These are phyloP conservation scores for Neelides folsomi DNA, from an alignment of 2,888 invertebrate genomes.

Conservation along the genomic window DNA sequence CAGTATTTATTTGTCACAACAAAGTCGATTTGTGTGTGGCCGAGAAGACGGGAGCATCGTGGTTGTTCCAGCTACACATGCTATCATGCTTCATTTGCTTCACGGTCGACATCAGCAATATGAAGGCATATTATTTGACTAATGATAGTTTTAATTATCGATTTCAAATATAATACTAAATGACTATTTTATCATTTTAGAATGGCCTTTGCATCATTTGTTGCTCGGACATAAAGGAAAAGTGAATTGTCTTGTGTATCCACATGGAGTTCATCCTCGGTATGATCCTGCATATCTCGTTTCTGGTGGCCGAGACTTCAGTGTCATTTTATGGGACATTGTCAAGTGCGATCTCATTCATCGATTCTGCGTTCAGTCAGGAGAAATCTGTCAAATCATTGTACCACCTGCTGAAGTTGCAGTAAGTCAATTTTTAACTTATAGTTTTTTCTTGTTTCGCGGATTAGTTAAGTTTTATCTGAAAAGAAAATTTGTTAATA, in stretches of 20 bases:
- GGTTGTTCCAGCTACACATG: slow-evolving; percentile 88
- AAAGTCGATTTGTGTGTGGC: slow-evolving; percentile 86
- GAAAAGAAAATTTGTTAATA: too few species aligned
- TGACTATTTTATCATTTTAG: slow-evolving; percentile 44
- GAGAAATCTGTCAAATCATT: slow-evolving; percentile 84
- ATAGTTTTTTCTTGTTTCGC: neutral
- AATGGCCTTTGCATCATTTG: slow-evolving; percentile 80
- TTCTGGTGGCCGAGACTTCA: slow-evolving; percentile 95
- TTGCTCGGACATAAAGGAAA: slow-evolving; percentile 79
- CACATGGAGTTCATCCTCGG: slow-evolving; percentile 75
- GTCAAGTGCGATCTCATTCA: slow-evolving; percentile 77
- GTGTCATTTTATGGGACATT: slow-evolving; percentile 91
- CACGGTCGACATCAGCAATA: slow-evolving; percentile 73
- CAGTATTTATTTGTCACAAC: slow-evolving; percentile 84
- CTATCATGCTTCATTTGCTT: slow-evolving; percentile 80
- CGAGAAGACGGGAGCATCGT: slow-evolving; percentile 91
- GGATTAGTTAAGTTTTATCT: too few species aligned
- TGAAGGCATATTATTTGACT: slow-evolving; percentile 36
- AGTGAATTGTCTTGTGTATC: slow-evolving; percentile 89
- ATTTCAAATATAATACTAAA: neutral
- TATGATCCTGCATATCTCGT: slow-evolving; percentile 80
- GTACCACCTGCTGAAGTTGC: slow-evolving; percentile 87
- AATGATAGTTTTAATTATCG: neutral
- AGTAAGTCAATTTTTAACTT: slow-evolving; percentile 44
- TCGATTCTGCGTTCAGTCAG: slow-evolving; percentile 94